Percentiles rank a stretch among this genome's conserved stretches.
These are phyloP conservation scores for Clepsis dumicolana DNA, from an alignment of 2,888 invertebrate genomes.

Conservation along the genomic window DNA sequence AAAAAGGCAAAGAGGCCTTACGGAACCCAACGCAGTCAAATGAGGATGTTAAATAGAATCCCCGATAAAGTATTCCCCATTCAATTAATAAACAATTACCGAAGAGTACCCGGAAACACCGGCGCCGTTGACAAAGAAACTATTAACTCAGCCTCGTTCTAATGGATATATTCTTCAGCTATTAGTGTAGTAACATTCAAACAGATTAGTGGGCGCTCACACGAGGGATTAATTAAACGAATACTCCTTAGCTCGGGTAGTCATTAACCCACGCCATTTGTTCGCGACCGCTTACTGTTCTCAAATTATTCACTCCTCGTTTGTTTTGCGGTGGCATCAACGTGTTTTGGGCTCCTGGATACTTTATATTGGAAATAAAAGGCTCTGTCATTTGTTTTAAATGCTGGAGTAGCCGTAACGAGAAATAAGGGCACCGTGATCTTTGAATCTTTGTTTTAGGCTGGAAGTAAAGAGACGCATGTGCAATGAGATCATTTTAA, in stretches of 20 bases:
- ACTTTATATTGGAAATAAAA: conserved; percentile 26
- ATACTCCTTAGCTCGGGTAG: conserved; percentile 51
- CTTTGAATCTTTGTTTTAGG: no score
- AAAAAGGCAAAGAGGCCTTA: background rate
- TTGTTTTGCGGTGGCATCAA: conserved; percentile 56
- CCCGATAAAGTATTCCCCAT: background rate
- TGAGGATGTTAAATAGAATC: background rate
- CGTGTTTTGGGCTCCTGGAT: conserved; percentile 38
- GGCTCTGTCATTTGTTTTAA: conserved; percentile 4
- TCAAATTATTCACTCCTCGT: conserved; percentile 52
- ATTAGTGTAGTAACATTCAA: conserved; percentile 50
- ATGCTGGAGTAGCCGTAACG: background rate
- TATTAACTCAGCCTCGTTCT: conserved; percentile 28
- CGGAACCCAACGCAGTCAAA: background rate
- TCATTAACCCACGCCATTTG: conserved; percentile 64
- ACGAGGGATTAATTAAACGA: conserved; percentile 58
- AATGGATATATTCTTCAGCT: conserved; percentile 53
- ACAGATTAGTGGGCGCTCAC: conserved; percentile 54
- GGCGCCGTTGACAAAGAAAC: conserved; percentile 39
- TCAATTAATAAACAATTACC: conserved; percentile 13
- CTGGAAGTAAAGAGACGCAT: no score
- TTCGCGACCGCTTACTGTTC: conserved; percentile 53
- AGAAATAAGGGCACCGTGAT: no score
- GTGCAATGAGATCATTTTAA: no score
- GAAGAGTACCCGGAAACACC: conserved; percentile 12